Percentiles rank a stretch among this genome's conserved stretches.
Evolutionary conservation across 1,140 invertebrate species (phyloP).

Genomic region (Drosophila parvula): DNA sequence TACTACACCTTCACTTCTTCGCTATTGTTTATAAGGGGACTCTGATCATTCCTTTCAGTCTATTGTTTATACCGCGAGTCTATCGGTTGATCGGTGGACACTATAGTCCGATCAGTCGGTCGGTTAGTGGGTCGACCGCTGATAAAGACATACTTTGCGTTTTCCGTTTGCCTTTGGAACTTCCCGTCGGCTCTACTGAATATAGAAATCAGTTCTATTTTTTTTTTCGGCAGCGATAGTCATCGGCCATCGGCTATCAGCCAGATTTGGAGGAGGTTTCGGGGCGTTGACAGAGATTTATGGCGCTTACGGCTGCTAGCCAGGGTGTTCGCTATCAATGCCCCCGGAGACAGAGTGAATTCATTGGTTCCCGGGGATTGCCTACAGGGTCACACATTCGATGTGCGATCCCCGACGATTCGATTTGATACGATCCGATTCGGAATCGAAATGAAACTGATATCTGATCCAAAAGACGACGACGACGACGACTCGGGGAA

Average conservation of each 20-base stretch:
- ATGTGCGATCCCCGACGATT: conserved; percentile 31
- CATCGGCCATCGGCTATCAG: conserved; percentile 35
- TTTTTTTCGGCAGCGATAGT: conserved; percentile 31
- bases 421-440: conserved; percentile 27
- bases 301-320: conserved; percentile 26
- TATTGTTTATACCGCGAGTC: conserved; percentile 8
- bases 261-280: conserved; percentile 22
- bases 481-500: conserved; percentile 23
- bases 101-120: conserved; percentile 27
- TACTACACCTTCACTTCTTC: not conserved
- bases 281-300: conserved; percentile 73
- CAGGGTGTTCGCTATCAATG: conserved; percentile 36
- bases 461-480: conserved; percentile 50
- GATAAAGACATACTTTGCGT: conserved; percentile 28
- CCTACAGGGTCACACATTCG: conserved; percentile 11
- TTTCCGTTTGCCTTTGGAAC: conserved; percentile 29
- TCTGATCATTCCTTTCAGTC: not conserved
- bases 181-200: conserved; percentile 21
- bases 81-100: conserved; percentile 28
- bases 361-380: conserved; percentile 18
- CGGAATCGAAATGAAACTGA: conserved; percentile 42
- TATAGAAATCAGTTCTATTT: conserved; percentile 46
- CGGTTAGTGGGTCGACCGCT: conserved; percentile 32
- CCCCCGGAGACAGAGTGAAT: conserved; percentile 27
- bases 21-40: not conserved